phyloP scores from a whole-genome alignment of 1,140 invertebrate species.

The Zaprionus inermis region DNA sequence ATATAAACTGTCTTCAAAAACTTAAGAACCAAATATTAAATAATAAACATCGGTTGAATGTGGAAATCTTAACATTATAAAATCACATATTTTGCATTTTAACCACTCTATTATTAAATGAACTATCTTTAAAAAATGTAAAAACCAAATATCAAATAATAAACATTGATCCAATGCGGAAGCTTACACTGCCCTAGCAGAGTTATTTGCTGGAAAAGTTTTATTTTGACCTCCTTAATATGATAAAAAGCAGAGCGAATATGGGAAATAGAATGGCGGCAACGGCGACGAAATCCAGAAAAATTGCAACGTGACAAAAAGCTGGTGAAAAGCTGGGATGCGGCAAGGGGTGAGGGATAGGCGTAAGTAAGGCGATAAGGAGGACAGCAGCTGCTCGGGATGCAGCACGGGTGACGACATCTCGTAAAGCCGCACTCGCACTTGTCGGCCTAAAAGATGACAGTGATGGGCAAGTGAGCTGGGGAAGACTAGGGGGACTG shows the following conservation, averaged over 20 bases:
- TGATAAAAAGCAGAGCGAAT: conserved; percentile 23
- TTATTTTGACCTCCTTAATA: not conserved
- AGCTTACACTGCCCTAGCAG: not conserved
- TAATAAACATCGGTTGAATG: not conserved
- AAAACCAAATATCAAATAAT: not conserved
- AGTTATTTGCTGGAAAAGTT: conserved; percentile 41
- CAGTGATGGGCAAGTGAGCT: conserved; percentile 72
- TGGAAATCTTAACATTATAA: not conserved
- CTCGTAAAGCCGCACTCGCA: conserved; percentile 75
- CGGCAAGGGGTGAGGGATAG: not conserved
- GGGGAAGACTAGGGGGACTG: conserved; percentile 28
- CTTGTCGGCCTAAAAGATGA: conserved; percentile 80
- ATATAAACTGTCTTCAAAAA: too few species aligned
- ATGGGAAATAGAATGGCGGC: conserved; percentile 54
- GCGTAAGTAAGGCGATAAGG: conserved; percentile 1
- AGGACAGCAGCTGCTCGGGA: conserved; percentile 29
- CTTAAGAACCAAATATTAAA: not conserved
- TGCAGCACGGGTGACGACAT: conserved; percentile 59
- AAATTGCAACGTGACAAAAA: conserved; percentile 39
- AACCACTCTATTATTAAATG: too few species aligned
- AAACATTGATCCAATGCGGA: not conserved
- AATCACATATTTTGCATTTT: too few species aligned
- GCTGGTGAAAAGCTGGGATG: not conserved
- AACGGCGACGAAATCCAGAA: conserved; percentile 20
- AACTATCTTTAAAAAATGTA: not conserved